Evolutionary conservation across 1,140 invertebrate genomes (phyloP), one percentile per base, ranked within the genome.

Genomic region (Papilio machaon): DNA sequence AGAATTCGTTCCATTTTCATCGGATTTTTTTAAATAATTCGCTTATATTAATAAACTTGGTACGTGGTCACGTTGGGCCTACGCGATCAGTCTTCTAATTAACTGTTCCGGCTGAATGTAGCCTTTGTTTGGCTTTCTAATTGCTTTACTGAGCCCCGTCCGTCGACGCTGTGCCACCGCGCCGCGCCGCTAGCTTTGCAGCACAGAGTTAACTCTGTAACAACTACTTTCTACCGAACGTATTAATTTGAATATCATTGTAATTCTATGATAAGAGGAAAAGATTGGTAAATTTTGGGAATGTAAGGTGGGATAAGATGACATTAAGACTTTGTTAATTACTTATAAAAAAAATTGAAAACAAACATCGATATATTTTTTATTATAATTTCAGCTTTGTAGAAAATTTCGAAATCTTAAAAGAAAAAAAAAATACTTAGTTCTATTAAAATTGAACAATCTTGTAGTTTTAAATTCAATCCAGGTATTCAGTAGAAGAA

Each of bases 81-180:
- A 73, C 47, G 46, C 80, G 80, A 81, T 76, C 80, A 58, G 64
- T 73, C 49, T 52, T 38, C 74, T 79, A 81, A 81, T 81, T 81
- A 81, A 81, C 81, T 78, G 49, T 78, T 75, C 81, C 81, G 73
- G 75, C 75, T 76, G 77, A 47, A 43, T 58, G 17, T 52, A 70
- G 52, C 60, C 81, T 79, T 79, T 82, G 81, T 82, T 82, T 82
- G 30, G 76, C 76, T 73, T 54, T 74, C 49, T 82, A 79, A 82
- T 82, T 82, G 81, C 81, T 79, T 82, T 70, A 74, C 81, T 23
- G 67, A 79, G 75, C 81, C 52, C 73, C 38, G 73, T 49, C 23
- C 19, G 19, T 19, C 17, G 52, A 13, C 52, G 15, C 38, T 7
- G 52, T 1, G 52, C 13, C 1, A 15, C 6, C 52, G 13, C 13